These are phyloP conservation scores for Nymphicus hollandicus DNA, from an alignment of 2,113 vertebrate genomes.

Conservation along the genomic window DNA sequence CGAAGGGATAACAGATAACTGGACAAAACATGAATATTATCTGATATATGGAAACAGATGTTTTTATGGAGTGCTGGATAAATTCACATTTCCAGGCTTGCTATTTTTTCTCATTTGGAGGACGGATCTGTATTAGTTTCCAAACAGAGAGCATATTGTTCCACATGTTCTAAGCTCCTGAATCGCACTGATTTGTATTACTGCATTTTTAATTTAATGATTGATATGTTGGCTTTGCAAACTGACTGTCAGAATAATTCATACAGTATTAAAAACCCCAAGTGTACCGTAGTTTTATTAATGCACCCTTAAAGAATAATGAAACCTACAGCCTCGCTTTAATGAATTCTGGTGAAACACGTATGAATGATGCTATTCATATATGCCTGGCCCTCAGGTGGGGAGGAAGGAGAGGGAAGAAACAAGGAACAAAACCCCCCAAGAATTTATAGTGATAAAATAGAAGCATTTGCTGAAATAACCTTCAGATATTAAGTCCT, in stretches of 20 bases:
- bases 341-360: constrained; percentile 66
- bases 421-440: not conserved
- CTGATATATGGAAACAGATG: not conserved
- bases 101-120: constrained; percentile 26
- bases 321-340: constrained; percentile 58
- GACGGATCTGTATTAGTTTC: not conserved
- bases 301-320: constrained; percentile 71
- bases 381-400: constrained; percentile 27
- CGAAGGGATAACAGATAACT: not conserved
- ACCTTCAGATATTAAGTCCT: not conserved
- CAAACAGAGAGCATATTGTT: constrained; percentile 46
- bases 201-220: constrained; percentile 70
- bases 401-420: not conserved
- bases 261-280: constrained; percentile 67
- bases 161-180: constrained; percentile 21
- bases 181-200: constrained; percentile 65
- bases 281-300: constrained; percentile 67
- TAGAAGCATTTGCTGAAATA: not conserved
- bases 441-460: not conserved
- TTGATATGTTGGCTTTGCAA: constrained; percentile 72
- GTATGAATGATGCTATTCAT: constrained; percentile 37
- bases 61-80: not conserved
- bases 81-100: not conserved
- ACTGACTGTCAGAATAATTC: constrained; percentile 72
- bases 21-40: not conserved